phyloP scores from a whole-genome alignment of 2,113 vertebrate genomes.

The Paradoxurus hermaphroditus region DNA sequence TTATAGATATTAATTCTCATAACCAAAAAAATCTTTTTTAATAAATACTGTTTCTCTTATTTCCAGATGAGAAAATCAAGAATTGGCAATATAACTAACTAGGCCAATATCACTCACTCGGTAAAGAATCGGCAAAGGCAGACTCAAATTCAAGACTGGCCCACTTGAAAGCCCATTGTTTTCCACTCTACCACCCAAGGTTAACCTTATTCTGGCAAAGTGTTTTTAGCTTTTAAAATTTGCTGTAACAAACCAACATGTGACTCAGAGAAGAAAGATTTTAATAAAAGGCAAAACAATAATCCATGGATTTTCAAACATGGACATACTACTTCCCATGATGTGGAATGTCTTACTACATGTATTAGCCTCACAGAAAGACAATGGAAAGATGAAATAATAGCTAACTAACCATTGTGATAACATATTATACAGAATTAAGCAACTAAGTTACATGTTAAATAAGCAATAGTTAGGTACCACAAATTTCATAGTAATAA shows the following conservation, averaged over 20 bases:
- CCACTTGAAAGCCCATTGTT: not conserved
- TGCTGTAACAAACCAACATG: not conserved
- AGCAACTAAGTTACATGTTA: not conserved
- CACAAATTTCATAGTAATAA: not conserved
- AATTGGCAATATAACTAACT: not conserved
- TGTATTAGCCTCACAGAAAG: not conserved
- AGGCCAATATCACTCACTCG: not conserved
- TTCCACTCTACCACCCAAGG: no score
- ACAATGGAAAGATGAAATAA: not conserved
- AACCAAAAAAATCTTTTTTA: not conserved
- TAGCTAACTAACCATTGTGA: not conserved
- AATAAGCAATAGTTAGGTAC: not conserved
- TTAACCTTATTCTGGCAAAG: not conserved
- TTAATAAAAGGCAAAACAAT: not conserved
- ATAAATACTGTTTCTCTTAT: not conserved
- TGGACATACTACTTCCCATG: not conserved
- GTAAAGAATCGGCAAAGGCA: not conserved
- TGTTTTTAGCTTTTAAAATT: not conserved
- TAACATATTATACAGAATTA: not conserved
- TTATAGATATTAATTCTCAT: not conserved
- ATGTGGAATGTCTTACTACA: not conserved
- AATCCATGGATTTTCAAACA: not conserved
- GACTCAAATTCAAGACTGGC: accelerated
- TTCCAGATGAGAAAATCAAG: not conserved
- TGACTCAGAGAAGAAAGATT: not conserved